Conservation (phyloP, 2,113 vertebrate genomes). For the Copsychus sechellarum region DNA sequence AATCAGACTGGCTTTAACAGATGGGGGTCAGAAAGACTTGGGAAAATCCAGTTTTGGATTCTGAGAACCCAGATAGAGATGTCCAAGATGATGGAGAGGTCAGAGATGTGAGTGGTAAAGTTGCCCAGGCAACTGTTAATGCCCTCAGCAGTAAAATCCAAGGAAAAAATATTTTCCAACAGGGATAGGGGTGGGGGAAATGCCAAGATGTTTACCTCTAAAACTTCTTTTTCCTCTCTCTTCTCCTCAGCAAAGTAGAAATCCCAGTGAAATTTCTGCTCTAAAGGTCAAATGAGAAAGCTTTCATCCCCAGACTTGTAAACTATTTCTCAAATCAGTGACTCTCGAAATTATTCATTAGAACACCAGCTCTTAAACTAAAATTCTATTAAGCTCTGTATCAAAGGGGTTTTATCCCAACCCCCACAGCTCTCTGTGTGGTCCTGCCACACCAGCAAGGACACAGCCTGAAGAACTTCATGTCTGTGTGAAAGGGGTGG, state of each 20-base stretch:
- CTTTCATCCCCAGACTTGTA: slow-evolving; percentile 42
- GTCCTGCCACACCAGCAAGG: not conserved
- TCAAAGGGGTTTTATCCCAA: not conserved
- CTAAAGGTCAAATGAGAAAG: slow-evolving; percentile 61
- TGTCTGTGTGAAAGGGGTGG: not conserved
- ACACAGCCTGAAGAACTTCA: not conserved
- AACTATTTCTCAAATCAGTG: slow-evolving; percentile 59
- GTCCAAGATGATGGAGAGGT: not conserved
- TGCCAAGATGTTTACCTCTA: not conserved
- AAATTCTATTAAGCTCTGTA: slow-evolving; percentile 17
- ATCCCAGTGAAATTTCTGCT: slow-evolving; percentile 37
- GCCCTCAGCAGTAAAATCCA: not conserved
- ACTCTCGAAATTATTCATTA: slow-evolving; percentile 53
- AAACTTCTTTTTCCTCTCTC: not conserved
- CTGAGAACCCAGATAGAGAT: not conserved
- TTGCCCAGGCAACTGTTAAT: not conserved
- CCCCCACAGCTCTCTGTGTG: not conserved
- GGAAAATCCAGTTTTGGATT: not conserved
- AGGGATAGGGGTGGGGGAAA: not conserved
- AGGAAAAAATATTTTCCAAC: not conserved
- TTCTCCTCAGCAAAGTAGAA: slow-evolving; percentile 1
- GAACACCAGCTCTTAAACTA: slow-evolving; percentile 32
- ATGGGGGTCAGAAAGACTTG: not conserved
- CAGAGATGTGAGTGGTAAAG: not conserved
- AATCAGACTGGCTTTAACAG: not conserved